These are phyloP conservation scores for Spicauda simplicius DNA, from an alignment of 2,888 invertebrate genomes.

Conservation along the genomic window DNA sequence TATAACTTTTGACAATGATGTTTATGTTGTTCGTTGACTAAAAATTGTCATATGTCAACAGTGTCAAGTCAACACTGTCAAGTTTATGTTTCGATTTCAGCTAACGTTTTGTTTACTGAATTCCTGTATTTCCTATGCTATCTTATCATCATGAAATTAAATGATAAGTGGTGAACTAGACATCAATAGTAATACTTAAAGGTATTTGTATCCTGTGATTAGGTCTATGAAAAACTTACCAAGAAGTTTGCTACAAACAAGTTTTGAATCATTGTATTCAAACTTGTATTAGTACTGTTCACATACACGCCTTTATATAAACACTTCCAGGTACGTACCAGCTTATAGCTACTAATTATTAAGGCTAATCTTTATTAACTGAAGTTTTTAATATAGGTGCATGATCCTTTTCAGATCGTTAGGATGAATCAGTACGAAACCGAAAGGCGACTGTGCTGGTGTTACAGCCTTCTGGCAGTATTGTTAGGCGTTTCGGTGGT, in stretches of 20 bases:
- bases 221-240: too few species aligned
- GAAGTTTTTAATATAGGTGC: too few species aligned
- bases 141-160: neutral
- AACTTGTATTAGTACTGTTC: neutral
- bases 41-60: too few species aligned
- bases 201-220: neutral
- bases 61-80: too few species aligned
- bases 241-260: neutral
- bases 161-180: neutral
- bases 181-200: neutral
- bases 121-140: neutral
- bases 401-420: neutral
- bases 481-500: slow-evolving; percentile 68
- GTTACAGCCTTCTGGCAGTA: slow-evolving; percentile 63
- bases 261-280: neutral
- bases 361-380: too few species aligned
- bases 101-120: neutral
- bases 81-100: too few species aligned
- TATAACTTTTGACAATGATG: too few species aligned
- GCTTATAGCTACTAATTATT: too few species aligned
- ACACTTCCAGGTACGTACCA: neutral
- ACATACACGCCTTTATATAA: neutral
- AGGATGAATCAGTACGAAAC: slow-evolving; percentile 74
- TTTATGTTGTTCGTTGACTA: too few species aligned
- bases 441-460: slow-evolving; percentile 69